Conservation (phyloP, 2,888 invertebrate species). For the Ptycholaimellus sp. region DNA sequence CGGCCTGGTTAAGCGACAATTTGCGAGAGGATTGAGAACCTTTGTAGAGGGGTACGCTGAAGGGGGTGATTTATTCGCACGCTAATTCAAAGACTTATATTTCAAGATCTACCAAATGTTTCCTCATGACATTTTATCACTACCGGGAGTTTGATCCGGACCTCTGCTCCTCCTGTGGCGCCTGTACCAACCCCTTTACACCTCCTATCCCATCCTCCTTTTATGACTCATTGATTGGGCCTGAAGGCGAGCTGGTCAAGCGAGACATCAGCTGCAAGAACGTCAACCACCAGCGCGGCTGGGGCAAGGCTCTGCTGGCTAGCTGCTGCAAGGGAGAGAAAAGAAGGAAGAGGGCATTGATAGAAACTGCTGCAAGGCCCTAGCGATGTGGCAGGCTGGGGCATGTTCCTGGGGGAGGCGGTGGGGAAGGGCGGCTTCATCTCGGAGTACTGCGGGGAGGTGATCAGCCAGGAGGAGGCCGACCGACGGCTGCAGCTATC, state of each 20-base stretch:
- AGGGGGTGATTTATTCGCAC: too few relatives aligned
- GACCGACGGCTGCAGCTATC: constrained; percentile 93
- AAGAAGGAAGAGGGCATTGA: constrained; percentile 30
- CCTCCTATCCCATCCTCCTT: neutral
- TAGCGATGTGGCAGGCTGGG: constrained; percentile 96
- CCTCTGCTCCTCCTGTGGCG: constrained; percentile 79
- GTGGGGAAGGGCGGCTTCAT: constrained; percentile 96
- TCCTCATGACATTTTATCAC: too few relatives aligned
- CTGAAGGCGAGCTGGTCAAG: constrained; percentile 7
- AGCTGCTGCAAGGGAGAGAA: neutral
- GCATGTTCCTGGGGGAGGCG: constrained; percentile 81
- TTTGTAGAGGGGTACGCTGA: too few relatives aligned
- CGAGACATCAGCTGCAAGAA: constrained; percentile 32
- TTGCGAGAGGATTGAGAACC: too few relatives aligned
- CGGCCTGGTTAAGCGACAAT: too few relatives aligned
- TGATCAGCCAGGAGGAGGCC: constrained; percentile 71
- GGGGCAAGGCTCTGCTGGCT: constrained; percentile 40
- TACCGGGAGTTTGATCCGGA: constrained; percentile 98
- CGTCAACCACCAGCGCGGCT: constrained; percentile 64
- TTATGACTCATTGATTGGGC: constrained; percentile 9
- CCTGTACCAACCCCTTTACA: constrained; percentile 55
- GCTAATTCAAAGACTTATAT: too few relatives aligned
- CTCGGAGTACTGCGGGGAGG: constrained; percentile 93
- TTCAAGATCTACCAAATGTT: too few relatives aligned
- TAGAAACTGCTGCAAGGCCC: constrained; percentile 72